Base-by-base conservation (phyloP, 2,888 invertebrate species). In the Leptopilina syphax region DNA sequence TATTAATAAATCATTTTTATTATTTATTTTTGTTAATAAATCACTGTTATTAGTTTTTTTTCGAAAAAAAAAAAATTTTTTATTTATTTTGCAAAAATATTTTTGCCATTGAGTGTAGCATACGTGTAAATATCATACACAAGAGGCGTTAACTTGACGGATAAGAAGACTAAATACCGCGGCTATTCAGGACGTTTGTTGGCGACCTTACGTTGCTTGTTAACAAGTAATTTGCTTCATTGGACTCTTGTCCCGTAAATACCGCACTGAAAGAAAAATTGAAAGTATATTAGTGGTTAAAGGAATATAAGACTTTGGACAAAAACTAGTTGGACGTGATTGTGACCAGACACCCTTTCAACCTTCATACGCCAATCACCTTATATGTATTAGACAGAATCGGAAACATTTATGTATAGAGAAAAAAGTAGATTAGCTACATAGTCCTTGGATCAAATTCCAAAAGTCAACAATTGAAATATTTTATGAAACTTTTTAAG, bases 121-220 rank as follows among this genome's bases (percentile, higher is more conserved):
- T 6, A 47, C 9, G 9, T 47, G 47, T 47, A 47, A 10, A 47
- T 47, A 47, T 47, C 34, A 4, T 4, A 34, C 34, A 34, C 34
- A 34, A 34, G 47, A 50, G 50, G 50, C 10, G 50, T 50, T 50
- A 50, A 50, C 50, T 50, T 50, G 50, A 50, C 10, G 50, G 50
- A 50, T 50, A 50, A 50, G 12, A 12, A 50, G 50, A 50, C 83
- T 41, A 47, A 60, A 54, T 65, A 70, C 34, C 34, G 27, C 12
- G 13, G 65, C 65, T 50, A 80, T 77, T 81, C 73, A 73, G 63
- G 54, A 63, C 77, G 50, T 73, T 76, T n/a, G 70, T 9, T 24
- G 47, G 4, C 50, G 70, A 70, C 70, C 70, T 70, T 70, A 18
- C 47, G 54, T 24, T n/a, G 18, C 70, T 70, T 54, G 47, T 70